Conservation (phyloP, 2,888 invertebrate genomes). For the Hipparchia sbordonii region DNA sequence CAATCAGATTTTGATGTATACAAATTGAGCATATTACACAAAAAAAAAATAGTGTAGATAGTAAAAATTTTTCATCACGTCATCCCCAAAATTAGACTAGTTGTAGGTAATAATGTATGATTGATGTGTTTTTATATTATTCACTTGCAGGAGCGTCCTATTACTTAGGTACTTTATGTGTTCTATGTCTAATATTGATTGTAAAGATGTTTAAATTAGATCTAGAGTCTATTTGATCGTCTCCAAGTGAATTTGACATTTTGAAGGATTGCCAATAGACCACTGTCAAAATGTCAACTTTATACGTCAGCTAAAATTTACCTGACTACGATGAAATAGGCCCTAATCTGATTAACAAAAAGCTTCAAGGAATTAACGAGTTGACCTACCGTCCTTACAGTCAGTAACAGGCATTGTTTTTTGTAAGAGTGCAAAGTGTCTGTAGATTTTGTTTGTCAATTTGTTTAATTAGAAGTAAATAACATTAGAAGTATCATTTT, state of each 20-base stretch:
- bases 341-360: too few species aligned
- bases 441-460: constrained; percentile 56
- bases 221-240: neutral
- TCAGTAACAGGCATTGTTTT: constrained; percentile 18
- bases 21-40: constrained; percentile 15
- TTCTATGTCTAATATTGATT: constrained; percentile 11
- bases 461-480: constrained; percentile 33
- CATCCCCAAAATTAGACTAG: constrained; percentile 1
- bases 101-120: neutral
- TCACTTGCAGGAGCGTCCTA: neutral
- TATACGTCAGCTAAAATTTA: too few species aligned
- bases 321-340: too few species aligned
- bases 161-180: constrained; percentile 3
- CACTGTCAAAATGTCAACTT: too few species aligned
- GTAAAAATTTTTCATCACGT: constrained; percentile 17
- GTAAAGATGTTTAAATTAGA: constrained; percentile 1
- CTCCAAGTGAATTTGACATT: too few species aligned
- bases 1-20: constrained; percentile 9
- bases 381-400: neutral
- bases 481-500: constrained; percentile 39
- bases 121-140: neutral
- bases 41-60: constrained; percentile 17
- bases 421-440: constrained; percentile 49
- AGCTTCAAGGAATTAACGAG: too few species aligned
- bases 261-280: too few species aligned